Evolutionary conservation across 2,113 vertebrate genomes (phyloP), one percentile per base, ranked within the genome.

Genomic region (Pelecanus crispus): DNA sequence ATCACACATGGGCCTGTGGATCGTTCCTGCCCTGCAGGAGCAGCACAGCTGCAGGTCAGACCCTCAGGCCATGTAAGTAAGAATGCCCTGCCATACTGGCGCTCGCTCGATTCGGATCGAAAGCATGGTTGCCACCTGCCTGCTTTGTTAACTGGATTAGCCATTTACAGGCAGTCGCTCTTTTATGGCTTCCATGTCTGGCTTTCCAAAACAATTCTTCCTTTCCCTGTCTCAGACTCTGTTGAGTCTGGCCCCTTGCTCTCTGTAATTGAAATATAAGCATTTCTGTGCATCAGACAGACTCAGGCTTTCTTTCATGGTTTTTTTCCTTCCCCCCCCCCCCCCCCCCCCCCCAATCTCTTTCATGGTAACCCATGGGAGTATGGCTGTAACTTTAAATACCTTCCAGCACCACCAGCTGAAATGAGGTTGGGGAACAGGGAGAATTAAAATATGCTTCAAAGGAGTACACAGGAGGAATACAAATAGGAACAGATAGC

Each of bases 191-290:
- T 62, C 9, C 3, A 40, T 94, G 97, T 97, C 98, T 98, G 96
- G 91, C 65, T 98, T 97, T 97, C 66, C 75, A 58, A 81, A 94
- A 86, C 85, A 97, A 97, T 96, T 90, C 86, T 97, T 96, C 92
- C 90, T 74, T 84, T 91, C 74, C 86, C 79, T 52, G 73, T 90
- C 80, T 94, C 68, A 53, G 90, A 77, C 74, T 68, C 74, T 49
- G 45, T 86, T 94, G 85, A 92, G 91, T 90, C 95, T 97, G 94
- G 90, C 78, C 91, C 90, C 68, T 58, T 13, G 0, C 86, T 77
- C 88, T 74, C 94, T 86, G 55, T 91, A 91, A 94, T 96, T 91
- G 80, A 90, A 72, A 61, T 81, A 89, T 53, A 74, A 81, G 90
- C 89, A 78, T 34, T 88, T 67, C 82, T 88, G 86, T 86, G 58